These are phyloP conservation scores for Ceriagrion tenellum DNA, from an alignment of 2,888 invertebrate species.

Conservation along the genomic window DNA sequence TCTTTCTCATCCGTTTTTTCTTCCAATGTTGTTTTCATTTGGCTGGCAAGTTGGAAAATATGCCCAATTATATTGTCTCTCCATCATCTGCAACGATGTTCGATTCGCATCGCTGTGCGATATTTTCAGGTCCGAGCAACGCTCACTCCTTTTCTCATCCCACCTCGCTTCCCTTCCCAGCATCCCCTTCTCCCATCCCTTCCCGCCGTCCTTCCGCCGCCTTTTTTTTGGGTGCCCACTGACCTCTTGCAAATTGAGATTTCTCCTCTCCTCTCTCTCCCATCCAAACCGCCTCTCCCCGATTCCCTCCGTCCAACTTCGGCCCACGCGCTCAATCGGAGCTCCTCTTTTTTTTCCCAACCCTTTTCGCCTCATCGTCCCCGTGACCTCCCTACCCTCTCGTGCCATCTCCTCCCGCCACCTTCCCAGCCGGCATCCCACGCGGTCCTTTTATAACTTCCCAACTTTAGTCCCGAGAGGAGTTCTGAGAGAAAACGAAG, in stretches of 20 bases:
- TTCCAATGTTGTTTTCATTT: no score
- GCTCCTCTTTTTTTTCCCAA: background rate
- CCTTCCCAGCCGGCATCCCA: background rate
- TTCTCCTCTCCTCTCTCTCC: background rate
- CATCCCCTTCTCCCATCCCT: background rate
- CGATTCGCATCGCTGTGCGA: no score
- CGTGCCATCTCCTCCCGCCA: background rate
- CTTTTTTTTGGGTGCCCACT: constrained; percentile 36
- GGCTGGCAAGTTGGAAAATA: no score
- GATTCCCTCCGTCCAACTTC: background rate
- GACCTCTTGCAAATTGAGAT: constrained; percentile 60
- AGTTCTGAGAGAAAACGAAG: background rate
- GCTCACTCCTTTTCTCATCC: background rate
- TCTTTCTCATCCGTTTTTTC: no score
- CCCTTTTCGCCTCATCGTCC: background rate
- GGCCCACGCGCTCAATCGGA: constrained; percentile 20
- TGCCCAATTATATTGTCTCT: no score
- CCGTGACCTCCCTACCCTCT: background rate
- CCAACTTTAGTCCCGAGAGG: background rate
- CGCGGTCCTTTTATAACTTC: background rate
- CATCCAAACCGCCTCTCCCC: background rate
- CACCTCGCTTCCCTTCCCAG: background rate
- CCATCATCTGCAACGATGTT: no score
- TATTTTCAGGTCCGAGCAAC: no score
- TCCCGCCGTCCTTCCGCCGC: background rate